A percentile compares a stretch with the other conserved stretches of the same genome.
Conservation (phyloP, 2,888 invertebrate genomes). For the Tribolium freemani region DNA sequence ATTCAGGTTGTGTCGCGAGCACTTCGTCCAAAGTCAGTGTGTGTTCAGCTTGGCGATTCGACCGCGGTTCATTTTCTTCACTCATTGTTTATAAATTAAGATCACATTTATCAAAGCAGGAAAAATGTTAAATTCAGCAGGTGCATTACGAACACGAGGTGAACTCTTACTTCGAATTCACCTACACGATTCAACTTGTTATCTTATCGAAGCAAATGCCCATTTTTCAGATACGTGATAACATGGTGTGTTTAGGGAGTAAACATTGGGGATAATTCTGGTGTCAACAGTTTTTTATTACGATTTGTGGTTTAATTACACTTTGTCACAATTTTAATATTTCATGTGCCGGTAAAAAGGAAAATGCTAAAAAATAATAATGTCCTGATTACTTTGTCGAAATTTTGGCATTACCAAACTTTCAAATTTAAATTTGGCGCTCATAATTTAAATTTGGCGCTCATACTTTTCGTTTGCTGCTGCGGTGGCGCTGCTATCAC, state of each 20-base stretch:
- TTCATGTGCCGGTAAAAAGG: too few species aligned
- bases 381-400: too few species aligned
- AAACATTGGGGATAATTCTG: not conserved
- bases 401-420: too few species aligned
- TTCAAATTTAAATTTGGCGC: too few species aligned
- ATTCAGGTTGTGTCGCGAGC: constrained; percentile 75
- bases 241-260: constrained; percentile 8
- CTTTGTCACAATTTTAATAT: too few species aligned
- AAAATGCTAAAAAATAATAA: too few species aligned
- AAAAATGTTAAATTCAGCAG: not conserved
- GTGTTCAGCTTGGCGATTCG: constrained; percentile 33
- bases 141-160: constrained; percentile 1
- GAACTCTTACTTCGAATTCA: not conserved
- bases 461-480: too few species aligned
- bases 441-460: too few species aligned
- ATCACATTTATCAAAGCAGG: not conserved
- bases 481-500: too few species aligned
- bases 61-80: constrained; percentile 7
- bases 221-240: not conserved
- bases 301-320: too few species aligned
- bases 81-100: constrained; percentile 10
- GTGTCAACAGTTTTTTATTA: not conserved
- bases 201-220: constrained; percentile 25
- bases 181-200: constrained; percentile 25
- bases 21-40: constrained; percentile 70